Conservation (phyloP, 2,888 invertebrate genomes). For the Agriopis aurantiaria region DNA sequence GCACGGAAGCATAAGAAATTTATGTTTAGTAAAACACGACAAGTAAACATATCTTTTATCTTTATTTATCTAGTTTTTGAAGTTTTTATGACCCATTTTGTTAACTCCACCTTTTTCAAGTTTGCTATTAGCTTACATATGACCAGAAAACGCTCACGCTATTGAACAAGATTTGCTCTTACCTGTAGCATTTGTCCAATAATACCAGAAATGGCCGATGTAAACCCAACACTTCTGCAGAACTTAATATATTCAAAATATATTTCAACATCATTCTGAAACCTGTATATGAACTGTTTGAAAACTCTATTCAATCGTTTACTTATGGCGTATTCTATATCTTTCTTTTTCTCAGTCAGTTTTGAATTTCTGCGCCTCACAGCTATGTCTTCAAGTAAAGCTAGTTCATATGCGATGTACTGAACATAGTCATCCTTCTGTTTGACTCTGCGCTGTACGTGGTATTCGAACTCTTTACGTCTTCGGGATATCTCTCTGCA, state of each 20-base stretch:
- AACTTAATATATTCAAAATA: slow-evolving; percentile 94
- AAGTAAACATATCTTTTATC: no score
- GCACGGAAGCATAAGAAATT: no score
- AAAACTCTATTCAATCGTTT: slow-evolving; percentile 91
- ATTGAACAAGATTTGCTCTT: slow-evolving; percentile 5
- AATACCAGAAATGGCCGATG: slow-evolving; percentile 83
- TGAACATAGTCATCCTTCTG: slow-evolving; percentile 89
- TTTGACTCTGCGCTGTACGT: slow-evolving; percentile 89
- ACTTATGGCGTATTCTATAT: slow-evolving; percentile 89
- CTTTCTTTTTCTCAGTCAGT: slow-evolving; percentile 87
- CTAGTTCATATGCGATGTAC: slow-evolving; percentile 90
- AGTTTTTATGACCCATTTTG: no score
- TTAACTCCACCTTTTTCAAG: no score
- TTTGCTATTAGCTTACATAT: no score
- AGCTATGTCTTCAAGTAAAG: slow-evolving; percentile 88
- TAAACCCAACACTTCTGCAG: slow-evolving; percentile 88
- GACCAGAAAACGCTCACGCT: no score
- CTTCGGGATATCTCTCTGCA: slow-evolving; percentile 89
- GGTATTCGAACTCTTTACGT: slow-evolving; percentile 90
- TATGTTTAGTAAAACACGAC: no score
- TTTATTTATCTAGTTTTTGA: no score
- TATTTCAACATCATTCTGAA: slow-evolving; percentile 90
- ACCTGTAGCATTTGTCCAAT: slow-evolving; percentile 89
- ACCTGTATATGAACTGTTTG: slow-evolving; percentile 89
- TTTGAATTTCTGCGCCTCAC: slow-evolving; percentile 86